Evolutionary conservation across 2,888 invertebrate species (phyloP), one percentile per base, ranked within the genome.

Genomic region (Andrena hattorfiana): DNA sequence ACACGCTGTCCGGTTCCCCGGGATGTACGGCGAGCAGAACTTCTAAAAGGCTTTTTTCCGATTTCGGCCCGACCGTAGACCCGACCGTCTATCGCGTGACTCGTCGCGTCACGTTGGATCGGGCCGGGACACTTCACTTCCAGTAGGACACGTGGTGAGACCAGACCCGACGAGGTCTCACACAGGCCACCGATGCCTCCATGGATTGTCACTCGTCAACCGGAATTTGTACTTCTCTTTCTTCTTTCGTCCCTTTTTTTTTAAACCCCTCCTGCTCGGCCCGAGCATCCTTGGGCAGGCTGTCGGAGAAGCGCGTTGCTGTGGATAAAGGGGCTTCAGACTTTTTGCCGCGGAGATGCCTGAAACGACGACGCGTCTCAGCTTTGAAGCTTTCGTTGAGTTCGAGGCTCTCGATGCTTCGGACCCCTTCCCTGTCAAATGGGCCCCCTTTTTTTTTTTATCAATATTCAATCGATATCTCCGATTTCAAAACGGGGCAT

Each of bases 11-110:
- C 92, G 92, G 90, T 92, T 94, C 89, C 94, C 94, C 88, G 94
- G 94, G 92, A 94, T 94, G 94, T 94, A 94, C 91, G 94, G 94
- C 92, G 94, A 94, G 92, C 94, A 94, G 92, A 94, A 94, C 89
- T 94, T 94, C 87, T 94, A 94, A 91, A 90, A 81, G 87, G 90
- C 88, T 88, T 89, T 87, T 77, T 67, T 67, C 60, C 54, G 64
- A 23, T 30, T 42, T 74, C 67, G 75, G 68, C 64, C 51, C 30
- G 71, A 69, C 6, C 26, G 16, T 70, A 56, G 59, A 72, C 66
- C 13, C 51, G 51, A 51, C 26, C 48, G 80, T 74, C 71, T 51
- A 20, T 70, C 77, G 59, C 77, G 85, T 67, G 79, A 76, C 69
- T 51, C 13, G 77, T 54, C 79, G 42, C 16, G 42, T 42, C 42